A percentile compares a stretch with the other conserved stretches of the same genome.
These are phyloP conservation scores for Leucopternis melanops DNA, from an alignment of 2,113 vertebrate species.

Conservation along the genomic window DNA sequence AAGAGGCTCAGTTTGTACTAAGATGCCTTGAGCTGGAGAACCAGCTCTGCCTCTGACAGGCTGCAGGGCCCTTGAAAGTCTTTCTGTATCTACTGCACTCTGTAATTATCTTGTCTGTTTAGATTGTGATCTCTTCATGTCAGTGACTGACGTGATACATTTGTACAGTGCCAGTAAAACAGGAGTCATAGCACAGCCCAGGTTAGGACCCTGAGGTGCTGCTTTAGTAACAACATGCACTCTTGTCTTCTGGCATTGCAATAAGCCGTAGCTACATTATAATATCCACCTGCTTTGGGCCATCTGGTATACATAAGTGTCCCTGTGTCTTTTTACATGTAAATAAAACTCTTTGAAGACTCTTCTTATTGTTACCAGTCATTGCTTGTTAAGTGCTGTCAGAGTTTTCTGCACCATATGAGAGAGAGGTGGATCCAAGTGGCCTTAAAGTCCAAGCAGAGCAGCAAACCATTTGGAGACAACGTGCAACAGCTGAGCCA, in stretches of 20 bases:
- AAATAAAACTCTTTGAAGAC: conserved; percentile 16
- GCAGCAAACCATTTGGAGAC: neutral
- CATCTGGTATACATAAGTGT: conserved; percentile 7
- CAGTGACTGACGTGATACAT: neutral
- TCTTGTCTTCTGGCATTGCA: neutral
- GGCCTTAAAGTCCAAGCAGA: neutral
- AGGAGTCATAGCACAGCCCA: neutral
- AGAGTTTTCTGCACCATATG: neutral
- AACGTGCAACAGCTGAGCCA: fast-evolving
- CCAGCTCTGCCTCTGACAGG: neutral
- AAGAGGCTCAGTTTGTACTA: neutral
- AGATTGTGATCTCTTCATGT: neutral
- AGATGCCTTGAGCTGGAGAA: neutral
- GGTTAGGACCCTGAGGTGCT: conserved; percentile 20
- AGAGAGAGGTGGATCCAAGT: neutral
- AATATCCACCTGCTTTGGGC: conserved; percentile 1
- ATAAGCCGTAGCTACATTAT: neutral
- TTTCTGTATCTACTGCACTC: neutral
- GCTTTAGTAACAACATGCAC: neutral
- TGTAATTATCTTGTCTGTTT: conserved; percentile 21
- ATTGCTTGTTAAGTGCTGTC: neutral
- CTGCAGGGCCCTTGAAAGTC: neutral
- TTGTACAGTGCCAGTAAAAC: conserved; percentile 6
- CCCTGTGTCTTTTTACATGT: neutral
- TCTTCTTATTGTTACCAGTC: neutral